Evolutionary conservation across 2,113 vertebrate genomes (phyloP), one percentile per base, ranked within the genome.

Genomic region (Lanius ludovicianus): DNA sequence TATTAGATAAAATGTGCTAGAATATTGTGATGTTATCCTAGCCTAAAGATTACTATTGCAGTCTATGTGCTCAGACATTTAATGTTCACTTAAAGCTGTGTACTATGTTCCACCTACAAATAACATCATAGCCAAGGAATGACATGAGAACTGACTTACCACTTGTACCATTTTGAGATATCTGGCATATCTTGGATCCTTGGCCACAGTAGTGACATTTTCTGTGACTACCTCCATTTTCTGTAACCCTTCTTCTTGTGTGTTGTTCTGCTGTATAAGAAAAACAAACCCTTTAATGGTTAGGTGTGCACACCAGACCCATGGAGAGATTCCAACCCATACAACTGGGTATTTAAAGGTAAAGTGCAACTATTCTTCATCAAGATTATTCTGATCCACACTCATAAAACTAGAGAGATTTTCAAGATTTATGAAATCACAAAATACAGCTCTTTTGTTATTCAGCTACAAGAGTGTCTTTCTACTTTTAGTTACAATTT

Each of bases 121-220:
- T 35, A 82, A 89, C 44, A 44, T 46, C 78, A 46, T 80, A 87
- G 67, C 20, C 75, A 90, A 95, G 57, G 71, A 93, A 87, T 28
- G 44, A 52, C 46, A 92, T 49, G 49, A 96, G 69, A 87, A 73
- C 16, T 53, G 57, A 96, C 99, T 98, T 98, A 99, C 99, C 99
- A 99, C 99, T 98, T 99, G 99, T 42, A 99, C 99, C 99, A 99
- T 99, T 98, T 99, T 99, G 71, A 99, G 98, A 76, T 99, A 99
- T 97, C 99, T 98, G 90, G 99, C 99, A 22, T 99, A 99, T 95
- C 98, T 98, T 39, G 99, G 99, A 94, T 99, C 99, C 96, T 99
- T 99, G 83, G 99, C 98, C 93, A 99, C 99, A 37, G 99, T 99
- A 96, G 98, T 96, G 62, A 98, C 68, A 49, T 99, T 98, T 89